A percentile compares a stretch with the other conserved stretches of the same genome.
phyloP scores from a whole-genome alignment of 2,797 vertebrate genomes.

The Parauchenoglanis ngamensis region DNA sequence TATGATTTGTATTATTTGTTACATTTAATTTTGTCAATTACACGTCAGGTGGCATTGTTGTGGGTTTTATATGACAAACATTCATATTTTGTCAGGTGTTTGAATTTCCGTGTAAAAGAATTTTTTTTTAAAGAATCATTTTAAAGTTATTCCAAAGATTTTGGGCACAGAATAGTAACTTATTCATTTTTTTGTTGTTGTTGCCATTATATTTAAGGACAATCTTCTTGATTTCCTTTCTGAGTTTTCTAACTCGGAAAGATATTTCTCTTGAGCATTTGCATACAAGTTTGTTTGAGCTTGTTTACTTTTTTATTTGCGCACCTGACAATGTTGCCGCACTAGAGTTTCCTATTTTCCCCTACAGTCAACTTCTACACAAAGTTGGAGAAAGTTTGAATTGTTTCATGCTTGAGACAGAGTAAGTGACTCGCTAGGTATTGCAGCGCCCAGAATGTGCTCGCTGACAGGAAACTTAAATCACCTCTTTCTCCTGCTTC shows the following conservation, averaged over 20 bases:
- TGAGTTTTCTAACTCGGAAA: neutral
- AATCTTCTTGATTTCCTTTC: neutral
- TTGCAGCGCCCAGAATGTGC: conserved; percentile 22
- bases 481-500: conserved; percentile 4
- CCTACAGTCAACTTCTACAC: conserved; percentile 12
- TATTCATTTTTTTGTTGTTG: neutral
- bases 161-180: neutral
- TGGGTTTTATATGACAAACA: neutral
- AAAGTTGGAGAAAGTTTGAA: conserved; percentile 31
- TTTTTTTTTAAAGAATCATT: neutral
- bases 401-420: conserved; percentile 19
- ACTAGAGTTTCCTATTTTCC: conserved; percentile 11
- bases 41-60: neutral
- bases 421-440: conserved; percentile 21
- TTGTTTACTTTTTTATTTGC: conserved; percentile 15
- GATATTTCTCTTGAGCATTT: neutral
- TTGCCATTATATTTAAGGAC: neutral
- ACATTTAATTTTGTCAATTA: neutral
- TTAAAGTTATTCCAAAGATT: neutral
- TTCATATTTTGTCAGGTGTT: neutral
- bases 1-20: neutral
- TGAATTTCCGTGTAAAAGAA: neutral
- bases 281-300: neutral
- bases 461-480: conserved; percentile 17
- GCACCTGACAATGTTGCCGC: conserved; percentile 2